Evolutionary conservation across 2,113 vertebrate species (phyloP), one percentile per base, ranked within the genome.

Genomic region (Mola mola): DNA sequence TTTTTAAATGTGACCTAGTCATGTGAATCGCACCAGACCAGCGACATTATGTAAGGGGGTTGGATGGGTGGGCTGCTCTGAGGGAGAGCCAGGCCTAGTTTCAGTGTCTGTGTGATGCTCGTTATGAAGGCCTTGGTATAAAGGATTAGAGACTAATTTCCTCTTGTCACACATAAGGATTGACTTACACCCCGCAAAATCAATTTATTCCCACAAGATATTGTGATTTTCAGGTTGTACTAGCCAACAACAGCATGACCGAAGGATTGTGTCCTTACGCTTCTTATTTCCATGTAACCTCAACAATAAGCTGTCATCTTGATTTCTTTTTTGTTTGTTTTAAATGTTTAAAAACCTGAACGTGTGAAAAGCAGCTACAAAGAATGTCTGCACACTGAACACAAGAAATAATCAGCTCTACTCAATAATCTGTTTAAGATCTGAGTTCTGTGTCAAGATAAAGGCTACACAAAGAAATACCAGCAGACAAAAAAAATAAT

Each of bases 11-110:
- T 69, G 70, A 71, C 75, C 82, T 16, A 83, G 90, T 92, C 91
- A 92, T 92, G 90, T 92, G 92, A 92, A 88, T 82, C 21, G 48
- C 90, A 92, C 75, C 90, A 89, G 88, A 90, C 83, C 77, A 64
- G 44, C 24, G 22, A 78, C 75, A 87, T 89, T 90, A 90, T 65
- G 72, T 87, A 91, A 89, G 78, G 76, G 68, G 78, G 73, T 26
- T 15, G 72, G 77, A 75, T 13, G 41, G 80, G 78, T 52, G 74
- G 63, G 76, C 60, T 33, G 61, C 60, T 31, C 55, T 5, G 15
- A 50, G 29, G 62, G 60, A 71, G 20, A 46, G 51, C 55, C 5
- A 33, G 58, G 47, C 70, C 81, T 70, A 57, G 50, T 70, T 69
- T 73, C 65, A 75, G 52, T 22, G 29, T 31, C 47, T 64, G 43